Percentiles rank a stretch among this genome's conserved stretches.
Conservation (phyloP, 2,888 invertebrate genomes). For the Dendrolimus pini region DNA sequence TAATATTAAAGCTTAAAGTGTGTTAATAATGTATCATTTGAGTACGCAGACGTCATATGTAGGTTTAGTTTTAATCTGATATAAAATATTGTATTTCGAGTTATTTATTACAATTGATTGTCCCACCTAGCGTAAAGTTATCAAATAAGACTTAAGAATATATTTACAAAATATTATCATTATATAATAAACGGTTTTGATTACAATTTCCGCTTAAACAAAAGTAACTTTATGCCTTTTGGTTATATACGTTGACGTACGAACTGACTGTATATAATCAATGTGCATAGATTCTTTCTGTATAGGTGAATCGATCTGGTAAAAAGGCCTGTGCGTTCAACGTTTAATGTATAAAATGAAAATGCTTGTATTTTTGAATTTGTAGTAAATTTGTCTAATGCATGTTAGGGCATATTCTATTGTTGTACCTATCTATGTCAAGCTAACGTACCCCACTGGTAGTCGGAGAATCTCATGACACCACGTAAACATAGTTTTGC, state of each 20-base stretch:
- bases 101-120: slow-evolving; percentile 36
- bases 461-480: slow-evolving; percentile 44
- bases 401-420: slow-evolving; percentile 39
- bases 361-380: slow-evolving; percentile 41
- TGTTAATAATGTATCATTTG: neutral
- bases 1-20: neutral
- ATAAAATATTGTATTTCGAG: slow-evolving; percentile 24
- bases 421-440: slow-evolving; percentile 26
- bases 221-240: slow-evolving; percentile 20
- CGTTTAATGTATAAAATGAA: slow-evolving; percentile 30
- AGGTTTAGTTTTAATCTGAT: slow-evolving; percentile 12
- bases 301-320: slow-evolving; percentile 12
- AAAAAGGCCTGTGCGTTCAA: slow-evolving; percentile 34
- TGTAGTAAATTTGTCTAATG: slow-evolving; percentile 41
- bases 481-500: slow-evolving; percentile 56
- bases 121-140: slow-evolving; percentile 70
- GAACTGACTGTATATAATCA: slow-evolving; percentile 20
- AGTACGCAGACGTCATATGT: slow-evolving; percentile 1
- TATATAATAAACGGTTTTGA: neutral
- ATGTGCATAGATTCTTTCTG: slow-evolving; percentile 7
- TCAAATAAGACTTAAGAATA: slow-evolving; percentile 42
- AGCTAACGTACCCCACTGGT: slow-evolving; percentile 19
- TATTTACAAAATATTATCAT: slow-evolving; percentile 16
- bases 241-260: slow-evolving; percentile 32
- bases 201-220: slow-evolving; percentile 11